Evolutionary conservation across 2,888 invertebrate genomes (phyloP), one percentile per base, ranked within the genome.

Genomic region (Chamaedrilus cognettii): DNA sequence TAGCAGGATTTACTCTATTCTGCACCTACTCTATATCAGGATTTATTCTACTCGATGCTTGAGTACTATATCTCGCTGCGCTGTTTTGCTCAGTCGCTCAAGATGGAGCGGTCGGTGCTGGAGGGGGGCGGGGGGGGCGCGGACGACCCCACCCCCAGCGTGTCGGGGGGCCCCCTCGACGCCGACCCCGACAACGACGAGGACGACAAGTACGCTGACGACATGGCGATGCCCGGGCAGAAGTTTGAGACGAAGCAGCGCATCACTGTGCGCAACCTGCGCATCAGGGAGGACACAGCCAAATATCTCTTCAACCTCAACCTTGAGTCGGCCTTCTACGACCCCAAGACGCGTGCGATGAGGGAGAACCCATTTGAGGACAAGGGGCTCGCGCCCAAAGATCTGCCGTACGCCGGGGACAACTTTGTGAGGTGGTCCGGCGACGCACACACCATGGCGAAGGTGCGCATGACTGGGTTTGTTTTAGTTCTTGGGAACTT

Each of bases 211-310:
- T 88, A 88, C 78, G 87, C 87, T 30, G 88, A 88, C 72, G 85
- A 87, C 73, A 85, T 87, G 65, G 87, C 86, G 75, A 99, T 99
- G 97, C 98, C 99, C 28, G 98, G 98, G 55, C 98, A 98, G 7
- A 98, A 98, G 87, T 98, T 99, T 59, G 99, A 99, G 80, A 96
- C 96, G 2, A 97, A 99, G 84, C 98, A 99, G 83, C 89, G 99
- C 76, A 99, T 99, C 82, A 99, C 99, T 19, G 98, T 99, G 2
- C 87, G 99, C 77, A 99, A 99, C 86, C 86, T 99, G 75, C 89
- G 99, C 77, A 99, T 99, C 75, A 88, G 99, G 77, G 99, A 99
- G 85, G 99, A 99, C 83, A 98, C 97, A 0, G 99, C 99, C 0
- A 99, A 99, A 85, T 99, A 99, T 84, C 85, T 99, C 71, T 87